A percentile compares a stretch with the other conserved stretches of the same genome.
These are phyloP conservation scores for Agrochola lychnidis DNA, from an alignment of 2,888 invertebrate genomes.

Conservation along the genomic window DNA sequence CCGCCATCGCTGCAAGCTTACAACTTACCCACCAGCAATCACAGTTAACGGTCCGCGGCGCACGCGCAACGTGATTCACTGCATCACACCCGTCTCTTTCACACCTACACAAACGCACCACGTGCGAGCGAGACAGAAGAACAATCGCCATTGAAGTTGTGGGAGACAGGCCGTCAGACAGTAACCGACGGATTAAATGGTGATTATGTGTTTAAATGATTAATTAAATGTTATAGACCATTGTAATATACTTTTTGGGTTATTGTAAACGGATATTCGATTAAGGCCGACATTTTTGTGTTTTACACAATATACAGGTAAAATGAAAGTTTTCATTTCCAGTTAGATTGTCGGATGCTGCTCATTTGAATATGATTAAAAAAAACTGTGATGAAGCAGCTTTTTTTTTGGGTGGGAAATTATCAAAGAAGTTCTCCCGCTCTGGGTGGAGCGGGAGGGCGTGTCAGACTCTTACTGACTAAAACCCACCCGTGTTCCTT, in stretches of 20 bases:
- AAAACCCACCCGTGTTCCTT: no score
- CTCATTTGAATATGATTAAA: constrained; percentile 31
- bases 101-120: constrained; percentile 24
- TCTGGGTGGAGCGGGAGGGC: no score
- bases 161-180: constrained; percentile 78
- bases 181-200: constrained; percentile 71
- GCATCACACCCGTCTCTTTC: constrained; percentile 65
- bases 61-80: constrained; percentile 77
- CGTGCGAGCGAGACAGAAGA: constrained; percentile 73
- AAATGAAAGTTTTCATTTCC: constrained; percentile 37
- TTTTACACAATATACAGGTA: constrained; percentile 36
- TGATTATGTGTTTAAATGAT: constrained; percentile 74
- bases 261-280: constrained; percentile 57
- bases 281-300: constrained; percentile 56
- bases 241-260: constrained; percentile 48
- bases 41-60: constrained; percentile 79
- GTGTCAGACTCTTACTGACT: no score
- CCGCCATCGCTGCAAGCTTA: constrained; percentile 50
- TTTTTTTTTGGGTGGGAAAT: no score
- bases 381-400: not conserved
- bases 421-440: no score
- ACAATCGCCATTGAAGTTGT: constrained; percentile 84
- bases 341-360: constrained; percentile 47
- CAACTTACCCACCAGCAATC: constrained; percentile 65
- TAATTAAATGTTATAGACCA: constrained; percentile 73